phyloP scores from a whole-genome alignment of 1,140 invertebrate genomes.

The Cydia splendana region DNA sequence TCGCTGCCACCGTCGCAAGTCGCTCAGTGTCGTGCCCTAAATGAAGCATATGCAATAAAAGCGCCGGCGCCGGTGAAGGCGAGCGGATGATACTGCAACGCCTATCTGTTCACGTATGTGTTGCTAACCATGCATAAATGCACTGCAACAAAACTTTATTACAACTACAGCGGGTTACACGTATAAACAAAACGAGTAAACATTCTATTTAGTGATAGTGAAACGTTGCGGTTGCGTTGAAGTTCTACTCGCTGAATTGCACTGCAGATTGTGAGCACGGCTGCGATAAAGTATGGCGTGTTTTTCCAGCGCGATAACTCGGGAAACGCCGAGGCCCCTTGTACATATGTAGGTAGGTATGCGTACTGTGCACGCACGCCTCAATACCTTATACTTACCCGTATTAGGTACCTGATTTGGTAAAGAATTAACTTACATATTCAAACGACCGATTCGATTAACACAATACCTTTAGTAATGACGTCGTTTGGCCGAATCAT shows the following conservation, averaged over 20 bases:
- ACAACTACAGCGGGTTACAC: conserved; percentile 4
- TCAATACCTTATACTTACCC: conserved; percentile 36
- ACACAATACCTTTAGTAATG: conserved; percentile 47
- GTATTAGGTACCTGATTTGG: conserved; percentile 36
- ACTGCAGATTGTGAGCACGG: conserved; percentile 67
- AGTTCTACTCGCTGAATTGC: conserved; percentile 25
- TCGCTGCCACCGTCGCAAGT: too few relatives aligned
- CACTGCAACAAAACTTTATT: conserved; percentile 14
- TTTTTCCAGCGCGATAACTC: conserved; percentile 72
- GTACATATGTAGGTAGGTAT: conserved; percentile 20
- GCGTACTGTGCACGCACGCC: conserved; percentile 18
- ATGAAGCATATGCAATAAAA: conserved; percentile 21
- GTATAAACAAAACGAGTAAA: not conserved
- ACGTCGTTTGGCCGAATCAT: conserved; percentile 46
- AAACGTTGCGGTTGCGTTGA: conserved; percentile 17
- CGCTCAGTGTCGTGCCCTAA: not conserved
- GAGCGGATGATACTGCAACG: conserved; percentile 19
- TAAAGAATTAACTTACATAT: conserved; percentile 21
- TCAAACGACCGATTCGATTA: conserved; percentile 26
- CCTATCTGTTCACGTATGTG: not conserved
- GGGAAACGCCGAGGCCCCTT: conserved; percentile 59
- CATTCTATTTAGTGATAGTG: not conserved
- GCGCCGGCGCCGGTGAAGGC: conserved; percentile 15
- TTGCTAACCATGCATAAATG: conserved; percentile 19
- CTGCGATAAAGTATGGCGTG: conserved; percentile 70